Base-by-base conservation (phyloP, 2,888 invertebrate genomes). In the Pristionchus japonicus region DNA sequence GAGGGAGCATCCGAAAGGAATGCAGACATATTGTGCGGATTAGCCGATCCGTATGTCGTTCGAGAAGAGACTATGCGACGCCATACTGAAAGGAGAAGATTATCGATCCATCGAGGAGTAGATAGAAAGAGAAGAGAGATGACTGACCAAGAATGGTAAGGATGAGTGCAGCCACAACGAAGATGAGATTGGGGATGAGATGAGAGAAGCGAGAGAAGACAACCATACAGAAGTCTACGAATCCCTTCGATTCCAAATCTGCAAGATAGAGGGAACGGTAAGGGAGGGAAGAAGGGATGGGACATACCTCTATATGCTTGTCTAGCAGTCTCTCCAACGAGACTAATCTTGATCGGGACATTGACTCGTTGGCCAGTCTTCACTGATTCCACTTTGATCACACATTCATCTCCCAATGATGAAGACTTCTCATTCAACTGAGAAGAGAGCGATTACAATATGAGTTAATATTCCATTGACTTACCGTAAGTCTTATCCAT, bases 271-370 rank as follows among this genome's bases (percentile, higher is more conserved):
- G 27, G 20, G 7, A 13, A 34, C 13, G 20, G 37, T 85, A 3
- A 37, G 9, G 6, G 57, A 84, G 34, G 23, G 34, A 7, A 27
- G n/a, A 7, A 23, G n/a, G 15, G 3, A 43, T 20, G 31, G 20
- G n/a, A 80, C 47, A 40, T 70, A 90, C 90, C 91, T 49, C 89
- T 89, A 47, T 89, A 91, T 13, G 89, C 90, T n/a, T 89, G 89
- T 84, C 90, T 92, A 34, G 91, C 88, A 2, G 91, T 90, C 31
- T 90, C 90, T 34, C 91, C 91, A 37, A 91, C 87, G n/a, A 92
- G 52, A 49, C 89, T 89, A n/a, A 92, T 88, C 37, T 88, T 88
- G 11, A 92, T 90, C 6, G 92, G 92, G 17, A 92, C 87, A 15
- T 77, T 49, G 17, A 91, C 74, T 0, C 47, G 85, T 86, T 91